phyloP scores from a whole-genome alignment of 2,797 vertebrate species.

The Pangasius macronema region DNA sequence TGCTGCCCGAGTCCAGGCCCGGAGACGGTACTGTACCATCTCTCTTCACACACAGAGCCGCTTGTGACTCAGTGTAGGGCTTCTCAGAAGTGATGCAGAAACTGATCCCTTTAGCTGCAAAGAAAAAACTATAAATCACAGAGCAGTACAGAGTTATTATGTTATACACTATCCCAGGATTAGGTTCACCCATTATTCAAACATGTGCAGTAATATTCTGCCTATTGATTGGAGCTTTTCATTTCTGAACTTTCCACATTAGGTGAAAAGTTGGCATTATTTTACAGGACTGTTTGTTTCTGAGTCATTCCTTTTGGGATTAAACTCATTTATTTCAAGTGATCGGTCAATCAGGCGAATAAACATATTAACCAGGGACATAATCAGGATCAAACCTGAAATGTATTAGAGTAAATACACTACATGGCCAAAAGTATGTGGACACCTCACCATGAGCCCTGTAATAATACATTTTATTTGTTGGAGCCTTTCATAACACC shows the following conservation, averaged over 20 bases:
- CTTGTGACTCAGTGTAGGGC: not conserved
- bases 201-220: not conserved
- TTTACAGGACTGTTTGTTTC: not conserved
- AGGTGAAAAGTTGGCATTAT: not conserved
- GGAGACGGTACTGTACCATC: slow-evolving; percentile 63
- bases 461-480: too few relatives aligned
- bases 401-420: not conserved
- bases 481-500: too few relatives aligned
- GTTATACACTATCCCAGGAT: too few relatives aligned
- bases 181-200: not conserved
- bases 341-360: not conserved
- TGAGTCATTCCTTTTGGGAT: not conserved
- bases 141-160: not conserved
- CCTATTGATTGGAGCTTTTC: not conserved
- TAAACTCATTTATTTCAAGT: not conserved
- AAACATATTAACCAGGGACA: not conserved
- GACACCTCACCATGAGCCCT: not conserved
- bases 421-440: not conserved
- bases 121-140: not conserved
- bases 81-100: not conserved
- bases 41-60: not conserved
- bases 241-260: not conserved
- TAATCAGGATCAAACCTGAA: not conserved
- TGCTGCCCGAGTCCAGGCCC: slow-evolving; percentile 62
- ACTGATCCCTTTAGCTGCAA: not conserved